A percentile compares a stretch with the other conserved stretches of the same genome.
phyloP scores from a whole-genome alignment of 2,113 vertebrate genomes.

The Numenius arquata region DNA sequence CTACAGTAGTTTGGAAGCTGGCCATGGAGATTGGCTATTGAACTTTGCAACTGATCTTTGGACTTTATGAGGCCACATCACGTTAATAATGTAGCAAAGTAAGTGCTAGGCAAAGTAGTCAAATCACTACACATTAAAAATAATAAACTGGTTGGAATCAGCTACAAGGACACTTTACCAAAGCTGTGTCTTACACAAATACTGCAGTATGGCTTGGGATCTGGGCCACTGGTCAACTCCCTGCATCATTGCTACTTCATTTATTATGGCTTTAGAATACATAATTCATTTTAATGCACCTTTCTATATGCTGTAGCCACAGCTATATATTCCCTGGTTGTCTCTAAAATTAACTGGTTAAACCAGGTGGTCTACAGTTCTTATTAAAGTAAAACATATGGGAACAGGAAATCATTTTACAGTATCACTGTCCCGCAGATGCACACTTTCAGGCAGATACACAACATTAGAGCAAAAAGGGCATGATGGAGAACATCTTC shows the following conservation, averaged over 20 bases:
- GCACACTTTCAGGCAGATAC: neutral
- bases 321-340: neutral
- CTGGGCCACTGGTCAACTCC: neutral
- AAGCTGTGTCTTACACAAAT: neutral
- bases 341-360: constrained; percentile 16
- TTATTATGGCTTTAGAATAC: constrained; percentile 1
- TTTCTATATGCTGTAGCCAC: neutral
- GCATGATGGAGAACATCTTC: neutral
- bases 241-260: neutral
- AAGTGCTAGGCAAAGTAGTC: neutral
- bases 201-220: neutral
- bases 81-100: neutral
- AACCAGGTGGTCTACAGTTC: neutral
- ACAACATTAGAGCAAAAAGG: neutral
- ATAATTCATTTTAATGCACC: neutral
- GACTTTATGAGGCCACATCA: neutral
- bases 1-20: neutral
- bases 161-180: neutral
- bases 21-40: neutral
- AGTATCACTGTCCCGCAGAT: neutral
- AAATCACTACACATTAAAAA: neutral
- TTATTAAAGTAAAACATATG: neutral
- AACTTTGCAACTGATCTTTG: neutral
- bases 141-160: neutral
- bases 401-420: neutral